These are phyloP conservation scores for Sylvilagus bachmani DNA, from an alignment of 2,113 vertebrate species.

Conservation along the genomic window DNA sequence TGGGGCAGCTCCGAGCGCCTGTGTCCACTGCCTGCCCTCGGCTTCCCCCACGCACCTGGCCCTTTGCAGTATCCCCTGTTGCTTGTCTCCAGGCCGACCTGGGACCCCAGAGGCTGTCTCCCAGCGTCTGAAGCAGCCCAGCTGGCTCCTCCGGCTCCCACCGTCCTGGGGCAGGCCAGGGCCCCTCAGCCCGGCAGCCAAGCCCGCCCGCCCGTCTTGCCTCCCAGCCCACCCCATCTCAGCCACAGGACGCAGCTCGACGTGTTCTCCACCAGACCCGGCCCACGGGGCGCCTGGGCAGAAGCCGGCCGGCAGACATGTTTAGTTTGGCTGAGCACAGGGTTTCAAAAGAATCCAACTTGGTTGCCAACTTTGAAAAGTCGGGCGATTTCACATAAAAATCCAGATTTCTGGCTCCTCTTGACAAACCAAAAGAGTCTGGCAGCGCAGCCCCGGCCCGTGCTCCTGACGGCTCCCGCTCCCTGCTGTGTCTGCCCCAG, in stretches of 20 bases:
- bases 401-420: constrained; percentile 76
- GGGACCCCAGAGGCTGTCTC: background rate
- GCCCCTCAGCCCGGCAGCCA: background rate
- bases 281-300: constrained; percentile 58
- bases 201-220: background rate
- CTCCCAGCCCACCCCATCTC: background rate
- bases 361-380: constrained; percentile 80
- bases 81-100: background rate
- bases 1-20: background rate
- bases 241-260: background rate
- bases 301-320: constrained; percentile 70
- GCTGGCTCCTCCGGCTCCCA: background rate
- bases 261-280: constrained; percentile 5
- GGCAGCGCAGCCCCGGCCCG: background rate
- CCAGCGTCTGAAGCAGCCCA: background rate
- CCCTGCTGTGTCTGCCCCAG: background rate
- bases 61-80: background rate
- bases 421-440: constrained; percentile 62
- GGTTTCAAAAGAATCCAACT: constrained; percentile 76
- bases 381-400: constrained; percentile 79
- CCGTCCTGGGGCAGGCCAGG: background rate
- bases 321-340: constrained; percentile 78
- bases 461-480: background rate
- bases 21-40: background rate
- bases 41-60: background rate